These are phyloP conservation scores for Bergia puertoricense DNA, from an alignment of 92 coral and sea anemone genomes.

Conservation along the genomic window DNA sequence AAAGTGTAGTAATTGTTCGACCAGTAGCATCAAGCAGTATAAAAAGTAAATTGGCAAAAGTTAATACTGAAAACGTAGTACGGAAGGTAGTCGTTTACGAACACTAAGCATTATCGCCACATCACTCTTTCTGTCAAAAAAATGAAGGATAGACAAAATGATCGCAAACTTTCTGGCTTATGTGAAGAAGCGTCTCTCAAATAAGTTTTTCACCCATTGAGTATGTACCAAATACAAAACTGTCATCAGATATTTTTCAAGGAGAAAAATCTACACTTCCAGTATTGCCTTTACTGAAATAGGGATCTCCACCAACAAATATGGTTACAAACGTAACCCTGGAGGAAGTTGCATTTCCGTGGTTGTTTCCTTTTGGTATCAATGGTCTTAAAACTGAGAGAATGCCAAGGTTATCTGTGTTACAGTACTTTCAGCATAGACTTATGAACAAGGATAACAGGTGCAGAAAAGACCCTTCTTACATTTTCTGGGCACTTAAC, in stretches of 20 bases:
- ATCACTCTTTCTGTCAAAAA: too few relatives aligned
- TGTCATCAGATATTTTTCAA: too few relatives aligned
- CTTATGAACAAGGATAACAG: constrained; percentile 46
- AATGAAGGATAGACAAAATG: too few relatives aligned
- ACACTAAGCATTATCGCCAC: too few relatives aligned
- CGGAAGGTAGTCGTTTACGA: too few relatives aligned
- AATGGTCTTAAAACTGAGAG: constrained; percentile 51
- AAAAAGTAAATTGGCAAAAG: too few relatives aligned
- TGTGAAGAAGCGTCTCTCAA: not conserved
- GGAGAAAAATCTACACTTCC: constrained; percentile 7
- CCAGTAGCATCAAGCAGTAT: constrained; percentile 3
- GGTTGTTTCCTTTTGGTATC: constrained; percentile 50
- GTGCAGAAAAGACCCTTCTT: constrained; percentile 42
- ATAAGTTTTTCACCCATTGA: too few relatives aligned
- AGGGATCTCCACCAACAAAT: constrained; percentile 38
- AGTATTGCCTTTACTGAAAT: constrained; percentile 16
- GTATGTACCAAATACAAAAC: too few relatives aligned
- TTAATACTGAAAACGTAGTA: too few relatives aligned
- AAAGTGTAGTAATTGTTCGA: not conserved
- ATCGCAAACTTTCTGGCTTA: constrained; percentile 10
- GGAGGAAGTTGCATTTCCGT: constrained; percentile 60
- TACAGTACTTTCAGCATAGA: constrained; percentile 51
- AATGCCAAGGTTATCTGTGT: constrained; percentile 45
- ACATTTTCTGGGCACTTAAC: constrained; percentile 50
- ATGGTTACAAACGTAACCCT: constrained; percentile 36